phyloP scores from a whole-genome alignment of 2,113 vertebrate genomes.

The Xenus cinereus region DNA sequence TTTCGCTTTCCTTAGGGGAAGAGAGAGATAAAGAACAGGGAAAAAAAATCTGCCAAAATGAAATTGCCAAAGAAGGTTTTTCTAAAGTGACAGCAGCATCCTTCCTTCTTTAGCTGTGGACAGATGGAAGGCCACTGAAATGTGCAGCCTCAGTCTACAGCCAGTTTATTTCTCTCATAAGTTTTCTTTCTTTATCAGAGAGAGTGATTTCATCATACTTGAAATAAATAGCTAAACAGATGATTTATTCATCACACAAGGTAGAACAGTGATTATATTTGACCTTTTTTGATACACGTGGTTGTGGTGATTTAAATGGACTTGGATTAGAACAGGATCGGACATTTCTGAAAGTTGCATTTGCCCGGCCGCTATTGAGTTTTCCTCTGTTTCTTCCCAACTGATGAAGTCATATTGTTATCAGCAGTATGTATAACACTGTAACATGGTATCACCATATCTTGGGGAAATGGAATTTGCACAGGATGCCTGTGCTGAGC shows the following conservation, averaged over 20 bases:
- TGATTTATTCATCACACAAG: not conserved
- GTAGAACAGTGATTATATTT: not conserved
- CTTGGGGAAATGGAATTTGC: constrained; percentile 65
- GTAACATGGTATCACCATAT: constrained; percentile 34
- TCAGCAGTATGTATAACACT: constrained; percentile 6
- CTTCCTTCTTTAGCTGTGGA: not conserved
- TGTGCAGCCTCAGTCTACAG: not conserved
- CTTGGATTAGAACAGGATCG: not conserved
- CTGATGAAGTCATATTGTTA: constrained; percentile 18
- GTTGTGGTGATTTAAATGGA: not conserved
- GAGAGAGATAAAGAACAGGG: not conserved
- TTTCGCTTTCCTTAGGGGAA: not conserved
- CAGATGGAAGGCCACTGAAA: not conserved
- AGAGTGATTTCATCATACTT: not conserved
- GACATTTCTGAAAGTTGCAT: not conserved
- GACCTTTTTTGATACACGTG: not conserved
- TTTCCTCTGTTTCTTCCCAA: constrained; percentile 17
- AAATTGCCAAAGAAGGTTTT: not conserved
- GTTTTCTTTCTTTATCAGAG: constrained; percentile 11
- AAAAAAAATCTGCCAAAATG: not conserved
- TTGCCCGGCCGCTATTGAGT: not conserved
- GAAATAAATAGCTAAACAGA: constrained; percentile 20
- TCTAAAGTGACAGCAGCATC: not conserved
- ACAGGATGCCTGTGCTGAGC: constrained; percentile 47
- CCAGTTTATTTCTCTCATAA: not conserved